Conservation (phyloP, 2,797 vertebrate species). For the Clarias pachynema region DNA sequence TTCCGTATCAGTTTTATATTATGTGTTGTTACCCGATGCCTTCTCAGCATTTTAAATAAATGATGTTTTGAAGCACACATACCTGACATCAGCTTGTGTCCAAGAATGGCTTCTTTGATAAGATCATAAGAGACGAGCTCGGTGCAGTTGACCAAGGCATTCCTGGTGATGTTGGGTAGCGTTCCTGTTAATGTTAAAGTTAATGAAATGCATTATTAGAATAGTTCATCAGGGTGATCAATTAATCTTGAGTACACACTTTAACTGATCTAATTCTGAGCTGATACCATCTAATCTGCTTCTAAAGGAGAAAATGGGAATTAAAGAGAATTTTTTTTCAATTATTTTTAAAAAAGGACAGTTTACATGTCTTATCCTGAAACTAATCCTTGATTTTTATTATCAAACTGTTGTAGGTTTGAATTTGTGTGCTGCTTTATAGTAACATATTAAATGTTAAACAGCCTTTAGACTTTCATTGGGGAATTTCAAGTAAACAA, state of each 20-base stretch:
- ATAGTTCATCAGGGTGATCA: background rate
- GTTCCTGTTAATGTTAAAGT: constrained; percentile 71
- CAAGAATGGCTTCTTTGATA: constrained; percentile 85
- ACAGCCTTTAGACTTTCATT: background rate
- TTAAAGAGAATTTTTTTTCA: no score
- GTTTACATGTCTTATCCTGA: background rate
- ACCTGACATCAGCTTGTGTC: constrained; percentile 82
- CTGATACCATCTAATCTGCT: background rate
- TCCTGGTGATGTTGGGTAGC: constrained; percentile 85
- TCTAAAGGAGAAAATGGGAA: no score
- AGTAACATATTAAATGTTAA: background rate
- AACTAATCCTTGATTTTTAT: background rate
- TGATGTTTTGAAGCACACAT: constrained; percentile 18
- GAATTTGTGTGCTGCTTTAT: background rate
- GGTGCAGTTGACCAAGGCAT: constrained; percentile 85
- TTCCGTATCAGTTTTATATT: background rate
- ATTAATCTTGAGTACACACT: background rate
- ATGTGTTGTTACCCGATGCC: background rate
- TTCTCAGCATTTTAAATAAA: background rate
- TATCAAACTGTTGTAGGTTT: background rate
- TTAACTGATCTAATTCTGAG: background rate
- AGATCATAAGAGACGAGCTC: constrained; percentile 88
- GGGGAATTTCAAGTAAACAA: background rate
- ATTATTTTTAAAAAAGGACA: background rate
- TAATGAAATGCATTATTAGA: background rate